Evolutionary conservation across 2,797 vertebrate species (phyloP).

Genomic region (Peromyscus nudipes): DNA sequence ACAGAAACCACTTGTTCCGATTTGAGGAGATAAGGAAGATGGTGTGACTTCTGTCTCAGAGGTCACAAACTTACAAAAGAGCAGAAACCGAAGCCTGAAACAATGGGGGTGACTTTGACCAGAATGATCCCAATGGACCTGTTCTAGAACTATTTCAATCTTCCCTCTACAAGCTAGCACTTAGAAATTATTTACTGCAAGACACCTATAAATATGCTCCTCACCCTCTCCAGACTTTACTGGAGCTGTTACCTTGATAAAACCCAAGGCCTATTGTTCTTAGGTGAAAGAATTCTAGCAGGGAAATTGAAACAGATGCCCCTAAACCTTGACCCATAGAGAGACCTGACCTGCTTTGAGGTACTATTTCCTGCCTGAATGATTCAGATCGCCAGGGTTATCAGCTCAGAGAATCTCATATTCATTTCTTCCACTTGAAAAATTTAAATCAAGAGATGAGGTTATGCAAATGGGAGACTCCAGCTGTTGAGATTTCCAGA

Average conservation of each 20-base stretch:
- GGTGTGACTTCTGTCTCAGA: background rate
- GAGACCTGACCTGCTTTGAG: slow-evolving; percentile 41
- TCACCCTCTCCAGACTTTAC: background rate
- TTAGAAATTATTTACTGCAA: slow-evolving; percentile 22
- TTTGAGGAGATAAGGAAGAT: background rate
- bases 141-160: slow-evolving; percentile 14
- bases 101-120: background rate
- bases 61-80: background rate
- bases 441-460: slow-evolving; percentile 63
- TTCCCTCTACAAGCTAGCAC: background rate
- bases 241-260: slow-evolving; percentile 40
- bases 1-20: background rate
- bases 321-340: background rate
- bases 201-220: background rate
- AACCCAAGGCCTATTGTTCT: slow-evolving; percentile 39
- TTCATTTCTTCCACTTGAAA: slow-evolving; percentile 65
- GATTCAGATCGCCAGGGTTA: slow-evolving; percentile 61
- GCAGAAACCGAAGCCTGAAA: background rate
- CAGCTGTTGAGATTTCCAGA: slow-evolving; percentile 50
- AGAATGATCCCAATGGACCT: background rate
- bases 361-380: slow-evolving; percentile 58
- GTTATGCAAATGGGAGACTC: slow-evolving; percentile 58
- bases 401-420: slow-evolving; percentile 44
- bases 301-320: slow-evolving; percentile 38
- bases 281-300: background rate